These are phyloP conservation scores for Troides helena DNA, from an alignment of 2,888 invertebrate species.

Conservation along the genomic window DNA sequence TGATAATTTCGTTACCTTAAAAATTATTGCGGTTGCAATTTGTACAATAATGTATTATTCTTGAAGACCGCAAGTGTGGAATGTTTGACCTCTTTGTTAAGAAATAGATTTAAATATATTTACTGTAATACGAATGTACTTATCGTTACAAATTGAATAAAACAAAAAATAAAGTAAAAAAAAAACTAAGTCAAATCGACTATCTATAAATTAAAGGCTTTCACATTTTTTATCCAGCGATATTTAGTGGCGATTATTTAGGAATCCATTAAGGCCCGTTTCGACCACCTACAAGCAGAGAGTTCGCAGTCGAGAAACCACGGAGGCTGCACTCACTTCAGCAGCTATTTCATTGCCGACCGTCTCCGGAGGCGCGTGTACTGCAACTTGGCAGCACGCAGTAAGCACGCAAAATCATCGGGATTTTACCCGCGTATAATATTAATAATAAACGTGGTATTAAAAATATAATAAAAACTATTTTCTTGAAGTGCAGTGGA, in stretches of 20 bases:
- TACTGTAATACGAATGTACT: too few species aligned
- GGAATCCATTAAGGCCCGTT: slow-evolving; percentile 55
- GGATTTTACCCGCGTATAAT: slow-evolving; percentile 3
- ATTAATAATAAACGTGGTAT: slow-evolving; percentile 12
- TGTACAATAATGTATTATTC: too few species aligned
- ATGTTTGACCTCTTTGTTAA: too few species aligned
- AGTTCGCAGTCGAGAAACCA: slow-evolving; percentile 62
- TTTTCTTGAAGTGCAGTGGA: slow-evolving; percentile 37
- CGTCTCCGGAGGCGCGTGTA: slow-evolving; percentile 52
- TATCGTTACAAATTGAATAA: too few species aligned
- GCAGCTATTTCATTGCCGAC: slow-evolving; percentile 54
- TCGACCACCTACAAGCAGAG: slow-evolving; percentile 37
- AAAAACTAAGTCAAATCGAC: background rate
- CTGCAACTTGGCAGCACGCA: slow-evolving; percentile 33
- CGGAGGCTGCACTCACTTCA: slow-evolving; percentile 50
- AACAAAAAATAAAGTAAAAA: background rate
- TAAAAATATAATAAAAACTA: slow-evolving; percentile 16
- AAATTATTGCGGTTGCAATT: too few species aligned
- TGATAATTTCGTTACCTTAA: too few species aligned
- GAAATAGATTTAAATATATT: too few species aligned
- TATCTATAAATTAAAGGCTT: slow-evolving; percentile 16
- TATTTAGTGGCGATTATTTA: slow-evolving; percentile 34
- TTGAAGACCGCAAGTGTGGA: too few species aligned
- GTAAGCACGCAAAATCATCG: background rate
- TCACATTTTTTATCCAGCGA: slow-evolving; percentile 20